Base-by-base conservation (phyloP, 2,113 vertebrate genomes). In the Anolis carolinensis region DNA sequence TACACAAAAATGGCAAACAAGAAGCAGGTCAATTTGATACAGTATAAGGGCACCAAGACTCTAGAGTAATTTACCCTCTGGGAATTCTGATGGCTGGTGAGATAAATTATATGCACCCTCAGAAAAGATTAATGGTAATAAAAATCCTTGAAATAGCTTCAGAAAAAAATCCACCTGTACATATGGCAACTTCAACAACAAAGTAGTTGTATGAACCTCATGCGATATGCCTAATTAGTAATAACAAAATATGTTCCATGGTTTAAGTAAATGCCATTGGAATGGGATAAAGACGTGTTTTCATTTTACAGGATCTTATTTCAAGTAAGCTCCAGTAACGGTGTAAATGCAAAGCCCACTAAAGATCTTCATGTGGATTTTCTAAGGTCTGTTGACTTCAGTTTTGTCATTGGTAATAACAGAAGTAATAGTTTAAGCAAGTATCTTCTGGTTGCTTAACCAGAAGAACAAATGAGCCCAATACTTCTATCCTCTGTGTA, bases 1-100 rank as follows among this genome's bases (percentile, higher is more conserved):
- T 98, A 99, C 98, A 99, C 98, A 99, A 99, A 97, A 99, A 98
- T 99, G 98, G 98, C 98, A 99, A 99, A 99, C 99, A 99, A 99
- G 98, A 97, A 97, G 97, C 96, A 97, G 99, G 98, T 99, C 99
- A 99, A 98, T 97, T 97, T 98, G 98, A 98, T 98, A 98, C 98
- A 97, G 97, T 94, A 96, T 95, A 90, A 97, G 98, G 98, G 97
- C 98, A 98, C 96, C 94, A 96, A 95, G 97, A 98, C 97, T 98
- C 99, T 97, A 96, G 98, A 98, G 98, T 98, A 98, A 99, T 98
- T 99, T 98, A 98, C 97, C 98, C 98, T 97, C 94, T 85, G 98
- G 98, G 98, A 98, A 98, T 98, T 97, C 96, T 96, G 97, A 97
- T 97, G 96, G 96, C 97, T 97, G 94, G 97, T 97, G 97, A 98